Evolutionary conservation across 2,888 invertebrate species (phyloP), one percentile per base, ranked within the genome.

Genomic region (Liopterus haemorrhoidalis): DNA sequence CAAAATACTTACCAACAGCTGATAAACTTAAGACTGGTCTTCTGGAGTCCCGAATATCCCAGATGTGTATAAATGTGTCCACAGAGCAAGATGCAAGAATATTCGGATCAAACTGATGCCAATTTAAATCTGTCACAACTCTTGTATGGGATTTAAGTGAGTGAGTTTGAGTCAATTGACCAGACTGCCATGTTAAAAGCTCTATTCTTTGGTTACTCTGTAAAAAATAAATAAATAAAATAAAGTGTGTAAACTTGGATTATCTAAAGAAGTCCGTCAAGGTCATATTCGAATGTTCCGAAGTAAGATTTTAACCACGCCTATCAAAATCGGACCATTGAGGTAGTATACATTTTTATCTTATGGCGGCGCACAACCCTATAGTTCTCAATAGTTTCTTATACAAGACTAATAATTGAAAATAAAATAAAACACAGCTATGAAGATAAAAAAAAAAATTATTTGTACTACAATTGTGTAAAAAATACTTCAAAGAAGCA

Each of bases 51-150:
- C 93, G 70, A 38, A 91, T 73, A 63, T 96, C 95, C 95, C 95
- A 95, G 44, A 95, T 76, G 64, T 93, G 86, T 24, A 93, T 91
- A 60, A 85, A 93, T 27, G 92, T 90, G 63, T 95, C 95, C 41
- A 91, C 89, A 3, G 94, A 94, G 61, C 92, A 93, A 31, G 93
- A 91, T 5, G 93, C 87, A 46, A 89, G 64, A 33, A 83, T 66
- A 64, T 83, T 80, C 2, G 83, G 78, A 62, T 88, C 81, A 61
- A 79, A 78, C 37, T 78, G 76, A 60, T 93, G 92, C 86, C 95
- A 96, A 68, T 94, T 91, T 41, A 96, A 77, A 62, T 93, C 94
- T 46, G 88, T 88, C 19, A 92, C 85, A 12, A 87, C 85, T 50
- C 92, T 72, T 0, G 90, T 90, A 59, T 92, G 91, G 1, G 85